Base-by-base conservation (phyloP, 2,888 invertebrate genomes). In the Polydrusus cervinus region DNA sequence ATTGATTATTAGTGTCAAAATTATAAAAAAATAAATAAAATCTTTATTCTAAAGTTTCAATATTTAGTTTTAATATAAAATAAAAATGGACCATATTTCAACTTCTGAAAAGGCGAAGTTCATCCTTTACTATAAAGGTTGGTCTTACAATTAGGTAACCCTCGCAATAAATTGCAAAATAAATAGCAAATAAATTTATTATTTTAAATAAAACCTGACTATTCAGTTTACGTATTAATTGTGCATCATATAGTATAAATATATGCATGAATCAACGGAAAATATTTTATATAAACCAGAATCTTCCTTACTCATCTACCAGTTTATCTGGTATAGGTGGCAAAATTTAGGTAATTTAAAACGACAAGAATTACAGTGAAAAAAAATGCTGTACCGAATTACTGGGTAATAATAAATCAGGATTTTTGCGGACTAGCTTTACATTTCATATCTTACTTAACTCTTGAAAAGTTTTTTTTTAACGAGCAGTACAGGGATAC, bases 351-450 rank as follows among this genome's bases (percentile, higher is more conserved):
- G 38, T 60, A 60, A 49, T 20, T 49, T 66, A 49, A 66, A 66
- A 25, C 47, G 66, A 55, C 34, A 55, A 38, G 57, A 60, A 18
- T 60, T 60, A 30, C 38, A 60, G 38, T 60, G 38, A 60, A 38
- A 66, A 45, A 38, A 60, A 60, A 60, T 38, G 38, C 18, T 16
- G 57, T 74, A 45, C 16, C 49, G n/a, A 34, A 61, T 61, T 65
- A 45, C 30, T 45, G 67, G n/a, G 20, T 62, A 69, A 75, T 67
- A 73, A 61, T 68, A 71, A 60, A 77, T 71, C 45, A 45, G 53
- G 14, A 64, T 71, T 71, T 65, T 71, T 71, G 71, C 61, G 8
- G 13, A 47, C 51, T 3, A 38, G 61, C 45, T 61, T 70, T 62
- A 62, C 13, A 20, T 62, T 70, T 70, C 49, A 70, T 70, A 61